A percentile compares a stretch with the other conserved stretches of the same genome.
phyloP scores from a whole-genome alignment of 2,113 vertebrate species.

The Cromileptes altivelis region DNA sequence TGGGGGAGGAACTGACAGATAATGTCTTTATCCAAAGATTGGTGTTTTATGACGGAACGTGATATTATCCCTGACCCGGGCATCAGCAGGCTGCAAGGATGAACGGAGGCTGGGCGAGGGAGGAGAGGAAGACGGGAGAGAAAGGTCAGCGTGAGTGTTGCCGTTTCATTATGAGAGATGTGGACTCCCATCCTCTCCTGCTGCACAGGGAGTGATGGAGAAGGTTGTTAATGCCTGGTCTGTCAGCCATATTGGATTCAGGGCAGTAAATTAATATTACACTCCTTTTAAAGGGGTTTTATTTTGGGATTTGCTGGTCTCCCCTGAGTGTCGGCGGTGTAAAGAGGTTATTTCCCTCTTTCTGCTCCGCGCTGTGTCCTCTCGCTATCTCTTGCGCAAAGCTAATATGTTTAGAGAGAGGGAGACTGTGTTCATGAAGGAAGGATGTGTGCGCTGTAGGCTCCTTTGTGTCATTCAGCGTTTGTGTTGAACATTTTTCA shows the following conservation, averaged over 20 bases:
- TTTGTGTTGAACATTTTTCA: slow-evolving; percentile 66
- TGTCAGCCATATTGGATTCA: slow-evolving; percentile 81
- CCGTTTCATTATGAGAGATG: slow-evolving; percentile 78
- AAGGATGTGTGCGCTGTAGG: slow-evolving; percentile 54
- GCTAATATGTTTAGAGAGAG: slow-evolving; percentile 75
- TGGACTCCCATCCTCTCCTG: slow-evolving; percentile 56
- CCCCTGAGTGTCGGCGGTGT: slow-evolving; percentile 70
- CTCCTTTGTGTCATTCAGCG: slow-evolving; percentile 56
- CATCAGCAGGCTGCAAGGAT: slow-evolving; percentile 54
- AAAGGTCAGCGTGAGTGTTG: slow-evolving; percentile 77
- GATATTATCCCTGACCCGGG: slow-evolving; percentile 75
- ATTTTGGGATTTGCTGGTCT: slow-evolving; percentile 80
- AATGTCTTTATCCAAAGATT: slow-evolving; percentile 78
- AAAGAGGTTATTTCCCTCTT: slow-evolving; percentile 79
- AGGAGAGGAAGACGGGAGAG: slow-evolving; percentile 46
- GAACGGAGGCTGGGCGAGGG: slow-evolving; percentile 40
- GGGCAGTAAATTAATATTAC: slow-evolving; percentile 82
- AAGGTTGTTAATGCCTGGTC: slow-evolving; percentile 73
- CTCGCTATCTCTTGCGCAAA: slow-evolving; percentile 41
- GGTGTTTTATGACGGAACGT: slow-evolving; percentile 75
- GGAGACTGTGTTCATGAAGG: slow-evolving; percentile 44
- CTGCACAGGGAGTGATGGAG: slow-evolving; percentile 72
- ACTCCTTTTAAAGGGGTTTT: slow-evolving; percentile 74
- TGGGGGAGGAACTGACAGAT: slow-evolving; percentile 66
- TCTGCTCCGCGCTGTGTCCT: slow-evolving; percentile 48